These are phyloP conservation scores for Oikopleura dioica DNA, from an alignment of 23 tunicate species.

Conservation along the genomic window DNA sequence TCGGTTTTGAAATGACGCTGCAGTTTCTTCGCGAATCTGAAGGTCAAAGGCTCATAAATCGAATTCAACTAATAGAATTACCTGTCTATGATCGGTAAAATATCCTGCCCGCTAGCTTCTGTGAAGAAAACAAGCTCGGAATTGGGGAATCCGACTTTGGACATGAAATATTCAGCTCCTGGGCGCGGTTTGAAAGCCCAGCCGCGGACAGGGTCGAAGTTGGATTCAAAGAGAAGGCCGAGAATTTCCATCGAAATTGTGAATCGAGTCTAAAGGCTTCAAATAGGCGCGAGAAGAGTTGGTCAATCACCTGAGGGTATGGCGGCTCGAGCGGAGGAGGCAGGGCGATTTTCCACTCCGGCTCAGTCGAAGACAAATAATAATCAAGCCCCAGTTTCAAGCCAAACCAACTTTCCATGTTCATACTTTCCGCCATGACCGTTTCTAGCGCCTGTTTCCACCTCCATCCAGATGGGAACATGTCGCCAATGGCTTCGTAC, in stretches of 20 bases:
- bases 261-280: background rate
- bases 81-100: background rate
- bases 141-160: background rate
- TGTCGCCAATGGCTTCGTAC: background rate
- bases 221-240: background rate
- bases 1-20: background rate
- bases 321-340: background rate
- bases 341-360: slow-evolving; percentile 7
- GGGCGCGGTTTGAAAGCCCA: slow-evolving; percentile 9
- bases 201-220: background rate
- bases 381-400: background rate
- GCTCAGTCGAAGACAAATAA: background rate
- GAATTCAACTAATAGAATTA: background rate
- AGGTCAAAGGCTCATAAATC: background rate
- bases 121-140: background rate
- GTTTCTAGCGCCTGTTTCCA: background rate
- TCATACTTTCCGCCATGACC: no score
- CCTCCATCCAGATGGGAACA: slow-evolving; percentile 4
- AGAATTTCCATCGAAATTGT: background rate
- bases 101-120: background rate
- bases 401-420: no score
- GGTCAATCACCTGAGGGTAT: background rate
- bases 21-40: background rate
- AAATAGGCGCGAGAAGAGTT: background rate
- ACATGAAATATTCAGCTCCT: slow-evolving; percentile 4